phyloP scores from a whole-genome alignment of 2,797 vertebrate species.

The Hirundo rustica region DNA sequence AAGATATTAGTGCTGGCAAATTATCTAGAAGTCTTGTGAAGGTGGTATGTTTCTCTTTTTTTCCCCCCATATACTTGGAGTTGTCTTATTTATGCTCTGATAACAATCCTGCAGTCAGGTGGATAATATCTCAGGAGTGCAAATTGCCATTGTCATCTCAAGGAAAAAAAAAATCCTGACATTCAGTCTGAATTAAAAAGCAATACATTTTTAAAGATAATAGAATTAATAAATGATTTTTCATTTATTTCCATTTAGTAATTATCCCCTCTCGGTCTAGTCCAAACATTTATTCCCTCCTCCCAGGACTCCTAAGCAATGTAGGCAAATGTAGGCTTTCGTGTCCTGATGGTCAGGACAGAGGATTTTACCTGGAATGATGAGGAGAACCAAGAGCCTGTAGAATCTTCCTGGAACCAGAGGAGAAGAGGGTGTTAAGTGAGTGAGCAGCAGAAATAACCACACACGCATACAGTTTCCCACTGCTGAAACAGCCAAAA shows the following conservation, averaged over 20 bases:
- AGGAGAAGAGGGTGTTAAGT: neutral
- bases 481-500: neutral
- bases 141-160: neutral
- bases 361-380: neutral
- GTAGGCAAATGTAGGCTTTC: neutral
- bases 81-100: neutral
- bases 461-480: neutral
- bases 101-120: neutral
- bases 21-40: neutral
- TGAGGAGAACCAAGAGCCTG: neutral
- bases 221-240: neutral
- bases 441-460: neutral
- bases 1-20: neutral
- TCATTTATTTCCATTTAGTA: neutral
- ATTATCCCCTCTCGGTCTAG: neutral
- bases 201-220: neutral
- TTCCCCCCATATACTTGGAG: neutral
- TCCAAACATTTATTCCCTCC: neutral
- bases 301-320: neutral
- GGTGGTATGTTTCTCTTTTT: neutral
- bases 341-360: neutral
- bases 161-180: neutral
- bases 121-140: neutral
- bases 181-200: slow-evolving; percentile 17
- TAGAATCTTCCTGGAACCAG: neutral